Conservation (phyloP, 2,797 vertebrate genomes). For the Toxotes lorentzi region DNA sequence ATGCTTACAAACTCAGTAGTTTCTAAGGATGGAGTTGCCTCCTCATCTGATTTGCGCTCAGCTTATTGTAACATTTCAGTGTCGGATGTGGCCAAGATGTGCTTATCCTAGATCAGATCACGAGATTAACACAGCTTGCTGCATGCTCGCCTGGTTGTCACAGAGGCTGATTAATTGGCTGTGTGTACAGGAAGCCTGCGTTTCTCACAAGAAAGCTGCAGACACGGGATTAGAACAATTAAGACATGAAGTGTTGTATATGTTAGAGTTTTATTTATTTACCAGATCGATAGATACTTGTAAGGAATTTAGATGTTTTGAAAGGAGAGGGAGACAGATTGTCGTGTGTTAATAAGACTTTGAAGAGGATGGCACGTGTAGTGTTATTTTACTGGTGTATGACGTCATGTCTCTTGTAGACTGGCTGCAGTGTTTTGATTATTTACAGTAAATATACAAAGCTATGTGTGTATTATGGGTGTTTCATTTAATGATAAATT, state of each 20-base stretch:
- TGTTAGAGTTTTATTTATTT: slow-evolving; percentile 10
- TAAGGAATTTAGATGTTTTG: slow-evolving; percentile 1
- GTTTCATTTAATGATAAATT: background rate
- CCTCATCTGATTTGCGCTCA: slow-evolving; percentile 24
- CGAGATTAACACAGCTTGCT: slow-evolving; percentile 22
- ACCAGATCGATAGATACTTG: background rate
- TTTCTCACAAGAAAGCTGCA: slow-evolving; percentile 33
- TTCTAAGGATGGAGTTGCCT: slow-evolving; percentile 23
- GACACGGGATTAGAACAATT: slow-evolving; percentile 16
- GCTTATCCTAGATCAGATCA: slow-evolving; percentile 45
- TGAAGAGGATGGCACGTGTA: background rate
- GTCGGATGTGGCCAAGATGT: slow-evolving; percentile 31
- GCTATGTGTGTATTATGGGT: background rate
- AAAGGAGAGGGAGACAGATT: background rate
- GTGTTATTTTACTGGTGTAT: background rate
- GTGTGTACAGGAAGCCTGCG: slow-evolving; percentile 28
- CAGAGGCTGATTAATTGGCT: slow-evolving; percentile 39
- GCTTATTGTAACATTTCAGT: slow-evolving; percentile 15
- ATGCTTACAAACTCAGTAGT: background rate
- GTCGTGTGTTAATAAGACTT: background rate
- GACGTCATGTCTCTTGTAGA: background rate
- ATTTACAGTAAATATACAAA: background rate
- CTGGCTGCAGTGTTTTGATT: background rate
- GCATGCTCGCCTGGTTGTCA: slow-evolving; percentile 33
- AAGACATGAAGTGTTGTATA: background rate